Conservation (phyloP, 2,888 invertebrate genomes). For the Xestoiulus laeticollis region DNA sequence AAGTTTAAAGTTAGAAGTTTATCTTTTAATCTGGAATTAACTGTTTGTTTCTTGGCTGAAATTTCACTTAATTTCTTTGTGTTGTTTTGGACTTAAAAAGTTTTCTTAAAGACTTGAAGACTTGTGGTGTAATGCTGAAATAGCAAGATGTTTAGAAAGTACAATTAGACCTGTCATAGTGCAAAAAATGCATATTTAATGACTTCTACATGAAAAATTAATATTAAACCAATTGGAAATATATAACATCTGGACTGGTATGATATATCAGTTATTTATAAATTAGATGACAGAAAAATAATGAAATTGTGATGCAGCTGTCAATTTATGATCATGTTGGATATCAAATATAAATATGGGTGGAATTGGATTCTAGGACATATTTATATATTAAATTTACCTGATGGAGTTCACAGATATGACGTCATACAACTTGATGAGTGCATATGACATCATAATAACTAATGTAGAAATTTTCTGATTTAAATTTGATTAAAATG, state of each 20-base stretch:
- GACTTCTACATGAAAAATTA: background rate
- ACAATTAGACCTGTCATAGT: background rate
- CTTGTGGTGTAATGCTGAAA: background rate
- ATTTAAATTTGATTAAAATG: too few relatives aligned
- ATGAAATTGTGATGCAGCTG: constrained; percentile 13
- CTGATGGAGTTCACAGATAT: background rate
- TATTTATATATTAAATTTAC: background rate
- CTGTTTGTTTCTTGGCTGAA: background rate
- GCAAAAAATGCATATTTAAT: background rate
- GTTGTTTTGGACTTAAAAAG: background rate
- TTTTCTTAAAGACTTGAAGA: background rate
- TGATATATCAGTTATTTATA: constrained; percentile 32
- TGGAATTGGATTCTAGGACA: background rate
- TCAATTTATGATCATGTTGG: constrained; percentile 14
- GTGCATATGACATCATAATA: too few relatives aligned
- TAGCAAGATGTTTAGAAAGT: background rate
- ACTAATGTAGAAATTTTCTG: too few relatives aligned
- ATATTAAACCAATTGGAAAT: constrained; percentile 3
- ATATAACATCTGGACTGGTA: constrained; percentile 1
- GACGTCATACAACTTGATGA: background rate
- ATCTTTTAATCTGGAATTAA: constrained; percentile 34
- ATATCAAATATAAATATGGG: background rate
- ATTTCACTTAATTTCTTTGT: background rate
- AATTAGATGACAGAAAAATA: constrained; percentile 35
- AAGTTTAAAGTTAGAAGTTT: constrained; percentile 6